These are phyloP conservation scores for Neoascia interrupta DNA, from an alignment of 2,888 invertebrate species.

Conservation along the genomic window DNA sequence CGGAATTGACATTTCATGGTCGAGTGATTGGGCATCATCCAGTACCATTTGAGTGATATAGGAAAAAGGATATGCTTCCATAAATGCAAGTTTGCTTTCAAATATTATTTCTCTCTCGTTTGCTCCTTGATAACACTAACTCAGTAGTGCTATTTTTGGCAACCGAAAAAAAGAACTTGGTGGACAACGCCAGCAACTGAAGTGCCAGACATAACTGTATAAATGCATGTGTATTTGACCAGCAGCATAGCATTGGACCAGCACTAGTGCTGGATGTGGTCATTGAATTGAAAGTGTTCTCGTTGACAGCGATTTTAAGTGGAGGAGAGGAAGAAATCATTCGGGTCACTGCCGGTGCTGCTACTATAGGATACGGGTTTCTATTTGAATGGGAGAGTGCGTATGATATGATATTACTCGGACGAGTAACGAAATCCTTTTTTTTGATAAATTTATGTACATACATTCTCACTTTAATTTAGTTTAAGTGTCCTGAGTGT, in stretches of 20 bases:
- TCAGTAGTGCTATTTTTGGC: slow-evolving; percentile 10
- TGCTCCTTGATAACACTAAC: neutral
- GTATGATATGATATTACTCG: too few relatives aligned
- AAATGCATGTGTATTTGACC: neutral
- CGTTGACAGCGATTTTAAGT: slow-evolving; percentile 53
- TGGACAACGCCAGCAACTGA: too few relatives aligned
- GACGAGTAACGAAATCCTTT: neutral
- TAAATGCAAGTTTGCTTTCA: slow-evolving; percentile 25
- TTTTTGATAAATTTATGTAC: slow-evolving; percentile 6
- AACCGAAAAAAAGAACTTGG: slow-evolving; percentile 6
- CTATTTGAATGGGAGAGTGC: too few relatives aligned
- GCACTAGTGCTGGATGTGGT: slow-evolving; percentile 38
- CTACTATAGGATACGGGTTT: slow-evolving; percentile 17
- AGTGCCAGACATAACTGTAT: neutral
- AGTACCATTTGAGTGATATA: neutral
- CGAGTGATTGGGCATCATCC: slow-evolving; percentile 3
- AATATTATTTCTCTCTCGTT: neutral
- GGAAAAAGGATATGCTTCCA: slow-evolving; percentile 14
- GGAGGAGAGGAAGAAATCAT: slow-evolving; percentile 44
- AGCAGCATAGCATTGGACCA: neutral
- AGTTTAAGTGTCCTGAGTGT: slow-evolving; percentile 20
- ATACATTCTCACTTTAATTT: slow-evolving; percentile 25
- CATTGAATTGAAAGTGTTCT: slow-evolving; percentile 57
- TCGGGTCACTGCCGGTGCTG: slow-evolving; percentile 37
- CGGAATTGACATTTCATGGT: slow-evolving; percentile 44